Evolutionary conservation across 64 coral and sea anemone genomes (phyloP).

Genomic region (Actinia tenebrosa): DNA sequence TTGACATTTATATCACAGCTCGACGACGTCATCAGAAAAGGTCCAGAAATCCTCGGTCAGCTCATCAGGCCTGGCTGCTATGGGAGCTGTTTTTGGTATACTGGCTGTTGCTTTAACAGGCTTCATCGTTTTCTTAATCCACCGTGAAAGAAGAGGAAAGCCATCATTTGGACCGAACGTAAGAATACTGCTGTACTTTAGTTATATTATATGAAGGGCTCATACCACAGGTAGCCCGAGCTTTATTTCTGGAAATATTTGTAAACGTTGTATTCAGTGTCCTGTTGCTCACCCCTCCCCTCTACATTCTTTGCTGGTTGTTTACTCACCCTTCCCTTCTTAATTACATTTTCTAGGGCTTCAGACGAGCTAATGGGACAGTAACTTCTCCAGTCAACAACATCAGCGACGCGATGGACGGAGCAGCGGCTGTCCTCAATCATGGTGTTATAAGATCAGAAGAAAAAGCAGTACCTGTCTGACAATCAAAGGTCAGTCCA

Average conservation of each 20-base stretch:
- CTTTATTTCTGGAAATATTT: too few relatives aligned
- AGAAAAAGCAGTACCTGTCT: slow-evolving; percentile 23
- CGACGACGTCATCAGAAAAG: slow-evolving; percentile 14
- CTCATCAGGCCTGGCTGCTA: slow-evolving; percentile 59
- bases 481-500: slow-evolving; percentile 25
- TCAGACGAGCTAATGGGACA: not conserved
- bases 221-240: not conserved
- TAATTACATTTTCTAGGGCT: not conserved
- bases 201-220: not conserved
- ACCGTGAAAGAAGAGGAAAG: slow-evolving; percentile 69
- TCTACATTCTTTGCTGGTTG: not conserved
- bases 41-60: slow-evolving; percentile 39
- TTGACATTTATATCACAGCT: not conserved
- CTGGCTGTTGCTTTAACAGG: slow-evolving; percentile 59
- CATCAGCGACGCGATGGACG: not conserved
- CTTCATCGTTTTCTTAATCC: slow-evolving; percentile 73
- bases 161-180: slow-evolving; percentile 71
- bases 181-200: slow-evolving; percentile 12
- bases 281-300: not conserved
- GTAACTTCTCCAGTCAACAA: slow-evolving; percentile 6
- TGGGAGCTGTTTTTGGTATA: slow-evolving; percentile 81
- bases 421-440: slow-evolving; percentile 5
- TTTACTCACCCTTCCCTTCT: not conserved
- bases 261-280: too few relatives aligned
- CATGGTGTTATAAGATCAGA: not conserved